phyloP scores from a whole-genome alignment of 37 sponge, comb jelly and placozoan species.

The Aphrocallistes beatrix region DNA sequence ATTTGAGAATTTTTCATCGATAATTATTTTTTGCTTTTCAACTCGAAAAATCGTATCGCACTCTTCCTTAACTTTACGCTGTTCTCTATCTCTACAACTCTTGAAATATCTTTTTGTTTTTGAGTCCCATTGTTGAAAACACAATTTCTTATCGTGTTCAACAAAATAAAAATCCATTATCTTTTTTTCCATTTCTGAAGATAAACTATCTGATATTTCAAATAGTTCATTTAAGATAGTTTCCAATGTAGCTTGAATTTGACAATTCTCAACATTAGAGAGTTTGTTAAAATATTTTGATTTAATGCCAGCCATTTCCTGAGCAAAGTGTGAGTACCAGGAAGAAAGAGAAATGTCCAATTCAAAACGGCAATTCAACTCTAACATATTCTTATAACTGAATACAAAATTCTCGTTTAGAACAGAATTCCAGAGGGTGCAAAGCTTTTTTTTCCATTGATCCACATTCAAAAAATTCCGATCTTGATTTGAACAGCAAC shows the following conservation, averaged over 20 bases:
- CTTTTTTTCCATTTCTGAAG: background rate
- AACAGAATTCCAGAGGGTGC: constrained; percentile 25
- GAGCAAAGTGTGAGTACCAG: constrained; percentile 25
- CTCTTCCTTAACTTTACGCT: background rate
- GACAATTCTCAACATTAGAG: background rate
- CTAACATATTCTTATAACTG: constrained; percentile 29
- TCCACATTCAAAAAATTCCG: background rate
- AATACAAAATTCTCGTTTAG: constrained; percentile 35
- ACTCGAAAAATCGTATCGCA: background rate
- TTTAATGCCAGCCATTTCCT: background rate
- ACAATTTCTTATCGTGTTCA: background rate
- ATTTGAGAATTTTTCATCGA: background rate
- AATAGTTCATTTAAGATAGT: background rate
- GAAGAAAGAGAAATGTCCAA: constrained; percentile 6
- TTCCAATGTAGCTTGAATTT: background rate
- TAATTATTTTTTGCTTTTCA: background rate
- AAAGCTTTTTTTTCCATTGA: background rate
- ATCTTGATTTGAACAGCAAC: background rate
- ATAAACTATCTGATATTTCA: background rate
- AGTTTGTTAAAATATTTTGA: background rate
- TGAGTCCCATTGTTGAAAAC: background rate
- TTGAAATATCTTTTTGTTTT: background rate
- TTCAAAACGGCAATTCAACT: constrained; percentile 3
- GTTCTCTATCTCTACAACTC: background rate
- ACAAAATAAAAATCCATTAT: background rate